Conservation (phyloP, 2,888 invertebrate species). For the Nemoura dubitans region DNA sequence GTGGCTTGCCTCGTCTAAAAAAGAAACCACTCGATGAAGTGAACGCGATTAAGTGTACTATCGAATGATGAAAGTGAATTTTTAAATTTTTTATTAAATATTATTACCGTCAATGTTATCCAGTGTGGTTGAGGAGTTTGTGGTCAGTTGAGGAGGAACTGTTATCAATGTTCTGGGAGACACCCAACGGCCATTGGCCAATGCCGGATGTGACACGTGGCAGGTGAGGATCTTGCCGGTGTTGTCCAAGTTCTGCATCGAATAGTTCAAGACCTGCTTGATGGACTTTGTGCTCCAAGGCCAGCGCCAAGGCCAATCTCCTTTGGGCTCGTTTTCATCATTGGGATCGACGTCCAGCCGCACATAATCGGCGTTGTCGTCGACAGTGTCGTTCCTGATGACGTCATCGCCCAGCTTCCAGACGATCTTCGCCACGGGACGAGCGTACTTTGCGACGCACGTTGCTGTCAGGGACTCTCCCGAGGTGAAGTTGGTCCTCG, state of each 20-base stretch:
- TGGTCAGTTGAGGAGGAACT: no score
- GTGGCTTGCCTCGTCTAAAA: no score
- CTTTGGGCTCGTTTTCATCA: not conserved
- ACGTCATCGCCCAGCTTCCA: not conserved
- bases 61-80: no score
- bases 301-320: not conserved
- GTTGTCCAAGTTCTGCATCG: not conserved
- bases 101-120: no score
- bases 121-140: no score
- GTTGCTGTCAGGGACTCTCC: not conserved
- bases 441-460: not conserved
- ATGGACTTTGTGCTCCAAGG: not conserved
- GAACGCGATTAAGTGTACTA: no score
- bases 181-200: not conserved
- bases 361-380: not conserved
- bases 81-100: no score
- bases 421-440: not conserved
- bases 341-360: not conserved
- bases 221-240: not conserved
- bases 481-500: not conserved
- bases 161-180: not conserved
- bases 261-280: not conserved
- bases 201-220: not conserved
- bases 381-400: not conserved
- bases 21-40: no score